A percentile compares a stretch with the other conserved stretches of the same genome.
These are phyloP conservation scores for Calycopis cecrops DNA, from an alignment of 1,140 invertebrate species.

Conservation along the genomic window DNA sequence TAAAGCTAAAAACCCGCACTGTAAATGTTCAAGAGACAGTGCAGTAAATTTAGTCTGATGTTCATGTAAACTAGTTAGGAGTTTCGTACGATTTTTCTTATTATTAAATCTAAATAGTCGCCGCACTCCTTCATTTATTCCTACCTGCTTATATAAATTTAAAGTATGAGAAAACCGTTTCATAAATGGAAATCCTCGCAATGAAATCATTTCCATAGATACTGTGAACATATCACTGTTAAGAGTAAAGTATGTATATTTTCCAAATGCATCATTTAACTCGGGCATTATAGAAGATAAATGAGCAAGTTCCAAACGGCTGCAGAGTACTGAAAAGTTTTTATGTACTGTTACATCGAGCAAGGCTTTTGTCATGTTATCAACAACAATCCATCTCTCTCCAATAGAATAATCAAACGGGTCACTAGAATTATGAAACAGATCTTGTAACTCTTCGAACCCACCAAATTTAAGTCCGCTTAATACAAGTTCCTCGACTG, in stretches of 20 bases:
- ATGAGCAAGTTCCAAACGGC: conserved; percentile 54
- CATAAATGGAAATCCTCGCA: conserved; percentile 72
- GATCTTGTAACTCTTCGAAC: conserved; percentile 64
- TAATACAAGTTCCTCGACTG: conserved; percentile 59
- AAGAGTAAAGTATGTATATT: conserved; percentile 56
- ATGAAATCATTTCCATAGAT: conserved; percentile 70
- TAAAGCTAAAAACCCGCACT: conserved; percentile 69
- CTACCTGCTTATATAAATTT: conserved; percentile 58
- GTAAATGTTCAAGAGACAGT: conserved; percentile 65
- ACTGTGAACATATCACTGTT: conserved; percentile 65
- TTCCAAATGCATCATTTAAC: conserved; percentile 48
- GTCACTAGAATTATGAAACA: conserved; percentile 68
- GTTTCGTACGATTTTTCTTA: conserved; percentile 28
- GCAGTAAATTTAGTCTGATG: conserved; percentile 38
- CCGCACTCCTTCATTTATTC: conserved; percentile 50
- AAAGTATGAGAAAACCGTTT: conserved; percentile 61
- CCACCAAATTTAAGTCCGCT: conserved; percentile 68
- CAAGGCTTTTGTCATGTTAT: conserved; percentile 47
- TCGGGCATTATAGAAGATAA: conserved; percentile 46
- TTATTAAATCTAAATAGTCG: conserved; percentile 30
- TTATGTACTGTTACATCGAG: conserved; percentile 57
- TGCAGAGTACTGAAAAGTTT: conserved; percentile 57
- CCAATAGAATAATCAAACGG: conserved; percentile 57
- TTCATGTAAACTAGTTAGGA: conserved; percentile 23
- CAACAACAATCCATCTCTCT: conserved; percentile 52